phyloP scores from a whole-genome alignment of 2,888 invertebrate species.

The Biston betularia region DNA sequence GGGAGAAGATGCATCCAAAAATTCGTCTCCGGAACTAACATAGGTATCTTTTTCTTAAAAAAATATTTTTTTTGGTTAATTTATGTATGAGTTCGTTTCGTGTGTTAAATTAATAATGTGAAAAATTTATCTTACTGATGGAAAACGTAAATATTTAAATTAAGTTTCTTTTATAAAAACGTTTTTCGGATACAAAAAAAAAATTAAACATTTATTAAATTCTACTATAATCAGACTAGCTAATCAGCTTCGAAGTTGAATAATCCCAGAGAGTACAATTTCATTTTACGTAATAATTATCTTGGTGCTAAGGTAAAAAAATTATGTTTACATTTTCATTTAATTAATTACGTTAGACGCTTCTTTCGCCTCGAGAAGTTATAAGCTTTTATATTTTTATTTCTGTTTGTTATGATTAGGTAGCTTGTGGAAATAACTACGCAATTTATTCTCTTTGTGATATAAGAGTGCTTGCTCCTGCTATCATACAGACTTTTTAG shows the following conservation, averaged over 20 bases:
- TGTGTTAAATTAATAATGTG: too few species aligned
- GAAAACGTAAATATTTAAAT: too few species aligned
- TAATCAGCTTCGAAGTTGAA: conserved; percentile 45
- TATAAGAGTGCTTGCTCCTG: too few species aligned
- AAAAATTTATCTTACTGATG: too few species aligned
- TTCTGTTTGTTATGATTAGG: background rate
- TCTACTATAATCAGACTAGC: conserved; percentile 17
- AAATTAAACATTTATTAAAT: conserved; percentile 3
- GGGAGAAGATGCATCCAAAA: too few species aligned
- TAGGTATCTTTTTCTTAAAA: too few species aligned
- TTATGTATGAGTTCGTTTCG: too few species aligned
- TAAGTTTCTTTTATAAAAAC: background rate
- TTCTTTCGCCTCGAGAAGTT: conserved; percentile 39
- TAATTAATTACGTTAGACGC: conserved; percentile 47
- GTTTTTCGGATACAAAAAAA: conserved; percentile 1
- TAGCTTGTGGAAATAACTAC: conserved; percentile 7
- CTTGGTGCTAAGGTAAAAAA: conserved; percentile 34
- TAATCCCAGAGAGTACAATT: conserved; percentile 41
- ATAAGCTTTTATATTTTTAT: conserved; percentile 25
- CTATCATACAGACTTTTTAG: too few species aligned
- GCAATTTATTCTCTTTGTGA: conserved; percentile 10
- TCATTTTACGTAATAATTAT: conserved; percentile 32
- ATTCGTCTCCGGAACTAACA: too few species aligned
- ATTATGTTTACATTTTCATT: conserved; percentile 25
- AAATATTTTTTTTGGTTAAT: too few species aligned